Percentiles rank a stretch among this genome's conserved stretches.
These are phyloP conservation scores for Columba livia DNA, from an alignment of 2,113 vertebrate genomes.

Conservation along the genomic window DNA sequence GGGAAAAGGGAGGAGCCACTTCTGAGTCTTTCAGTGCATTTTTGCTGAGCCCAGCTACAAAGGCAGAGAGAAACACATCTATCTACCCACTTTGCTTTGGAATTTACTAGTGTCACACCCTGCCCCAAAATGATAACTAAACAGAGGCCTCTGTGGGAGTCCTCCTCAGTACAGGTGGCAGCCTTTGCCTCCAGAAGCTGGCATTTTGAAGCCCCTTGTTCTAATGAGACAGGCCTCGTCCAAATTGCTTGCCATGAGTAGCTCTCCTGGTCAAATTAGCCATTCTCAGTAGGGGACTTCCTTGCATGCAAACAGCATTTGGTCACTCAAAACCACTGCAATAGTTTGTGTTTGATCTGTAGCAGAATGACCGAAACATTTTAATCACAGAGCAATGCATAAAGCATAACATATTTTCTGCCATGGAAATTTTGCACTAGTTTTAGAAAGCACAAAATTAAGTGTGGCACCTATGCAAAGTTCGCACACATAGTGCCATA, in stretches of 20 bases:
- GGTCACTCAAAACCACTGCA: background rate
- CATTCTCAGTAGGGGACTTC: background rate
- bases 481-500: fast-evolving
- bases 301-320: fast-evolving
- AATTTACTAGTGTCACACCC: background rate
- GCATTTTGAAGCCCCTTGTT: background rate
- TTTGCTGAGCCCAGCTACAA: background rate
- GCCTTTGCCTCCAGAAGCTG: background rate
- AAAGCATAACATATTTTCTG: background rate
- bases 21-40: fast-evolving
- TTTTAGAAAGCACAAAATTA: background rate
- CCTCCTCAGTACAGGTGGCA: background rate
- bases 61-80: background rate
- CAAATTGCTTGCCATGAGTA: background rate
- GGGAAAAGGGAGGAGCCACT: fast-evolving
- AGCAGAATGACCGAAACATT: background rate
- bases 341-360: background rate
- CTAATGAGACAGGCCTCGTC: fast-evolving
- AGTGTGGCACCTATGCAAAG: background rate
- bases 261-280: background rate
- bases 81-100: background rate
- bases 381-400: background rate
- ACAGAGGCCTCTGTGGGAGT: background rate
- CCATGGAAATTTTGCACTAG: background rate
- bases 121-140: background rate